Evolutionary conservation across 1,140 invertebrate species (phyloP).

Genomic region (Venturia canescens): DNA sequence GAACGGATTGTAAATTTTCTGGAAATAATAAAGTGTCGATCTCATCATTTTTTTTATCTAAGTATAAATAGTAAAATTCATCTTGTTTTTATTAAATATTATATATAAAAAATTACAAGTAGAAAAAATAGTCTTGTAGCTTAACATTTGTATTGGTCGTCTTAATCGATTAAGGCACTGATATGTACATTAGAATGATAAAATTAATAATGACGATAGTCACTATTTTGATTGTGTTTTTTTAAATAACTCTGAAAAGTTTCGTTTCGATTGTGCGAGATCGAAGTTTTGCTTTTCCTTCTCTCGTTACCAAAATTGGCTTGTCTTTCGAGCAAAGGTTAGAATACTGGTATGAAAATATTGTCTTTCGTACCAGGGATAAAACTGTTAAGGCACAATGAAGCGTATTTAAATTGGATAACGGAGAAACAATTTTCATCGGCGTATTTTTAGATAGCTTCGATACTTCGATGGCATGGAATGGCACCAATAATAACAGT

Average conservation of each 20-base stretch:
- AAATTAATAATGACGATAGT: neutral
- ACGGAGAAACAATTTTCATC: slow-evolving; percentile 15
- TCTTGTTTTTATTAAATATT: slow-evolving; percentile 68
- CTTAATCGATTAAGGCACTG: slow-evolving; percentile 67
- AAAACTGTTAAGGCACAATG: slow-evolving; percentile 30
- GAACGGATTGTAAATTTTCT: neutral
- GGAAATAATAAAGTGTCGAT: slow-evolving; percentile 18
- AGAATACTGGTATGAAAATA: slow-evolving; percentile 34
- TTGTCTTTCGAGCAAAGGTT: slow-evolving; percentile 12
- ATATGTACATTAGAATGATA: slow-evolving; percentile 63
- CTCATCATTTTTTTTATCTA: neutral
- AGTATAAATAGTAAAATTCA: slow-evolving; percentile 67
- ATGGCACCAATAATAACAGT: slow-evolving; percentile 14
- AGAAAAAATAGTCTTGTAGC: slow-evolving; percentile 67
- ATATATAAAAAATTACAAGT: slow-evolving; percentile 68
- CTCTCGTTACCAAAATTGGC: slow-evolving; percentile 29
- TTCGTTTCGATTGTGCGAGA: slow-evolving; percentile 19
- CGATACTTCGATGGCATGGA: slow-evolving; percentile 28
- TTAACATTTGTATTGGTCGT: slow-evolving; percentile 44
- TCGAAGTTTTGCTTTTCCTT: slow-evolving; percentile 7
- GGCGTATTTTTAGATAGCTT: neutral
- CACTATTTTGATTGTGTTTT: slow-evolving; percentile 47
- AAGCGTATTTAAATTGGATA: slow-evolving; percentile 4
- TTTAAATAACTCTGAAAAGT: slow-evolving; percentile 14
- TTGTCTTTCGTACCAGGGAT: neutral